Evolutionary conservation across 2,888 invertebrate genomes (phyloP), one percentile per base, ranked within the genome.

Genomic region (Ormia ochracea): DNA sequence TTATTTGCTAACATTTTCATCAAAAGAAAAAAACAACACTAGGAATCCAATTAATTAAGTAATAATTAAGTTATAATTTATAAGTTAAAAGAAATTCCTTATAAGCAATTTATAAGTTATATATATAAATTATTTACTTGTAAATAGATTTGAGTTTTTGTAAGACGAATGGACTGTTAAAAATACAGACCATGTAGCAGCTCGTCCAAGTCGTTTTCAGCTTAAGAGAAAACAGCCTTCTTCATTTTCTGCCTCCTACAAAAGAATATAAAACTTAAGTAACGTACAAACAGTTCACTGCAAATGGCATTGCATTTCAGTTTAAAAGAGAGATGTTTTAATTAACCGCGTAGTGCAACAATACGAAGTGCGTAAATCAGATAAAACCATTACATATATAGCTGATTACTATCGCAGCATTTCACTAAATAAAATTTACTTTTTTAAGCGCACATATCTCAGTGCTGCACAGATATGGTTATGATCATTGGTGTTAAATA

Each of bases 361-460:
- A 61, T 50, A 43, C 56, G 72, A 74, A 76, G 81, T 81, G 81
- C 81, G 81, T 81, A 79, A 79, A 81, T 81, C 78, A 79, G 79
- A 81, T 81, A 81, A 76, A 63, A 76, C 73, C 56, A 75, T 75
- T 58, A n/a, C n/a, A n/a, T n/a, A 73, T 63, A 63, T 45, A 56
- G 65, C 63, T 58, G 76, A 76, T 80, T 26, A 41, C 66, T 63
- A 80, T 80, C 76, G 66, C 61, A 68, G 56, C 59, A 72, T 66
- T 66, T 77, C 56, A 56, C 48, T 72, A 63, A 23, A 58, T 38
- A 41, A n/a, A 54, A n/a, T 36, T 50, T 23, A 41, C 17, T 36
- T 45, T 52, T 26, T 63, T 63, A 61, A 70, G 48, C 41, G 56
- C 26, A 36, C 65, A 65, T 56, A 50, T 45, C 52, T 6, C 26